Percentiles rank a stretch among this genome's conserved stretches.
These are phyloP conservation scores for Actinernus sp. DNA, from an alignment of 92 coral and sea anemone species.

Conservation along the genomic window DNA sequence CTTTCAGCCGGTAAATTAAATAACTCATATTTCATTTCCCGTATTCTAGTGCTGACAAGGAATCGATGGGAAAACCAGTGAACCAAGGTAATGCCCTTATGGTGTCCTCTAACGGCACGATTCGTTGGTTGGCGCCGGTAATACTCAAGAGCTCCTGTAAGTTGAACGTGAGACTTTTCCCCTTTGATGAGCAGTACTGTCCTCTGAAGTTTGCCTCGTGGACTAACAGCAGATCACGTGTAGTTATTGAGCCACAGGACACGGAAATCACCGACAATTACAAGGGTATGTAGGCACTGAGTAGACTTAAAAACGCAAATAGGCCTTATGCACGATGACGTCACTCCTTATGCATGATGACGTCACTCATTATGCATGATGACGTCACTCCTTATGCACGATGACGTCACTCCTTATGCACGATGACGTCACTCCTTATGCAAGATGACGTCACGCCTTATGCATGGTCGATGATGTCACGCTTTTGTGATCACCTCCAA, in stretches of 20 bases:
- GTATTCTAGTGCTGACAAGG: conserved; percentile 67
- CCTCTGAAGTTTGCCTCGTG: conserved; percentile 88
- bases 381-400: too few species aligned
- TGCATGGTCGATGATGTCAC: too few species aligned
- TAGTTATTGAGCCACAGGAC: conserved; percentile 51
- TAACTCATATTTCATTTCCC: not conserved
- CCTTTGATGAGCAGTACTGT: conserved; percentile 96
- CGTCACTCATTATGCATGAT: too few species aligned
- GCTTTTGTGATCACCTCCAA: too few species aligned
- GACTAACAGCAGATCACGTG: conserved; percentile 67
- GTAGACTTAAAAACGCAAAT: too few species aligned
- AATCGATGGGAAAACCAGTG: conserved; percentile 83
- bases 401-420: too few species aligned
- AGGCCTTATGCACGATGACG: too few species aligned
- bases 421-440: too few species aligned
- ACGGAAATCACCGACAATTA: conserved; percentile 76
- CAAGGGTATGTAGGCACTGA: conserved; percentile 79
- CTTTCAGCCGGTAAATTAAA: not conserved
- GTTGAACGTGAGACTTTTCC: conserved; percentile 86
- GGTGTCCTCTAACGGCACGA: conserved; percentile 73
- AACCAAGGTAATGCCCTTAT: conserved; percentile 78
- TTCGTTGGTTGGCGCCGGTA: conserved; percentile 93
- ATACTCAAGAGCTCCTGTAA: conserved; percentile 90
- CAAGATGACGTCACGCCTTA: too few species aligned
- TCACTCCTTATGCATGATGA: too few species aligned